Evolutionary conservation across 2,113 vertebrate genomes (phyloP).

Genomic region (Dipodomys ordii): DNA sequence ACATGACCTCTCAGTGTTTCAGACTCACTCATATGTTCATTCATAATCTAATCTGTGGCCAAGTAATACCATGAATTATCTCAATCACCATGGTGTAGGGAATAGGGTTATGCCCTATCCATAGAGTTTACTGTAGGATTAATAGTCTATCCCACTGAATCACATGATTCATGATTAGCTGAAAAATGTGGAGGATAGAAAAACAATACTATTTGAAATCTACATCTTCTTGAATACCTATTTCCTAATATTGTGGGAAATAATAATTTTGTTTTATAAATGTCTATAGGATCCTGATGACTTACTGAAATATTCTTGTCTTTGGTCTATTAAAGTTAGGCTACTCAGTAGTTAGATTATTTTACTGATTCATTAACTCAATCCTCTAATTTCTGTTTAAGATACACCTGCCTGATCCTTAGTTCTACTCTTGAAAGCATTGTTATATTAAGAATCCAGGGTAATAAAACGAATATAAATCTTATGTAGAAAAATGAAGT

Average conservation of each 20-base stretch:
- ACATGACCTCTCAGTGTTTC: slow-evolving; percentile 37
- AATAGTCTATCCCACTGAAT: not conserved
- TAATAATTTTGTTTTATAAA: slow-evolving; percentile 38
- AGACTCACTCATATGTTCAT: slow-evolving; percentile 7
- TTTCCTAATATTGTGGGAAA: not conserved
- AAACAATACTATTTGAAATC: slow-evolving; percentile 18
- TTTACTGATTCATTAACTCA: slow-evolving; percentile 10
- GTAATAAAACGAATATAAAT: not conserved
- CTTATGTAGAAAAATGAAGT: too few species aligned
- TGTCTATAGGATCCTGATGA: not conserved
- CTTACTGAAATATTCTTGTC: slow-evolving; percentile 34
- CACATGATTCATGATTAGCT: not conserved
- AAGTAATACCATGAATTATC: not conserved
- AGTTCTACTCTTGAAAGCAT: slow-evolving; percentile 43
- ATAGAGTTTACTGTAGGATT: not conserved
- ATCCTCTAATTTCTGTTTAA: slow-evolving; percentile 7
- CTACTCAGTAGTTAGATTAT: slow-evolving; percentile 33
- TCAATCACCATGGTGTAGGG: not conserved
- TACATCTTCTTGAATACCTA: slow-evolving; percentile 5
- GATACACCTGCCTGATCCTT: slow-evolving; percentile 2
- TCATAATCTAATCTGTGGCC: not conserved
- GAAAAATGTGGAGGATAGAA: not conserved
- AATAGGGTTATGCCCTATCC: not conserved
- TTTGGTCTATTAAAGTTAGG: slow-evolving; percentile 14
- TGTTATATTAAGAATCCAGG: slow-evolving; percentile 15